Evolutionary conservation across 2,113 vertebrate species (phyloP).

Genomic region (Cynocephalus volans): DNA sequence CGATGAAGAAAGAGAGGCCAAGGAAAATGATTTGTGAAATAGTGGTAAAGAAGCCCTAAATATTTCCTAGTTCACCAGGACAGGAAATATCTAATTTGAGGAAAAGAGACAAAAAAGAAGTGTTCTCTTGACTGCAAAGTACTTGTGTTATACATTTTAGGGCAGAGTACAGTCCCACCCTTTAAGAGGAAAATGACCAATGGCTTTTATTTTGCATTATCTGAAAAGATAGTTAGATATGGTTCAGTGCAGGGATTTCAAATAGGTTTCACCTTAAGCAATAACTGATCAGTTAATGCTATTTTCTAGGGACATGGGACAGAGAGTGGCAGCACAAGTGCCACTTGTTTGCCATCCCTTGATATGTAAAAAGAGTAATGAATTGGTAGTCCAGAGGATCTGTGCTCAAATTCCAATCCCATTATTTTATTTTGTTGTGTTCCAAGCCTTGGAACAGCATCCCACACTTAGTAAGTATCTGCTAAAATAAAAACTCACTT

Average conservation of each 20-base stretch:
- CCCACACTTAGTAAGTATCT: background rate
- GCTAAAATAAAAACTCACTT: background rate
- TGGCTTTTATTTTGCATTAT: background rate
- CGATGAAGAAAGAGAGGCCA: background rate
- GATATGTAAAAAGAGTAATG: background rate
- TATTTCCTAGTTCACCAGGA: background rate
- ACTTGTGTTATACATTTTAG: background rate
- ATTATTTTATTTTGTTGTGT: background rate
- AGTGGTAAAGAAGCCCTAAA: background rate
- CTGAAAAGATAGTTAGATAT: background rate
- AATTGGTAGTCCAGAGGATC: background rate
- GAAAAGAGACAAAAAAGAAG: background rate
- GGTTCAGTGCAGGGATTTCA: background rate
- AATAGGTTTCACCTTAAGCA: background rate
- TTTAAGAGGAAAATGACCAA: slow-evolving; percentile 12
- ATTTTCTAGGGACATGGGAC: background rate
- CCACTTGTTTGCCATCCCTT: background rate
- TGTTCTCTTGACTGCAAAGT: background rate
- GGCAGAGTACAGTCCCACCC: background rate
- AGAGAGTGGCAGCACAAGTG: background rate
- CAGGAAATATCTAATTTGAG: background rate
- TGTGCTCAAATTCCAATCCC: background rate
- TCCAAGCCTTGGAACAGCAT: background rate
- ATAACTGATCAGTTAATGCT: background rate
- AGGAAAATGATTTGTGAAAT: background rate